These are phyloP conservation scores for Gymnogyps californianus DNA, from an alignment of 2,113 vertebrate species.

Conservation along the genomic window DNA sequence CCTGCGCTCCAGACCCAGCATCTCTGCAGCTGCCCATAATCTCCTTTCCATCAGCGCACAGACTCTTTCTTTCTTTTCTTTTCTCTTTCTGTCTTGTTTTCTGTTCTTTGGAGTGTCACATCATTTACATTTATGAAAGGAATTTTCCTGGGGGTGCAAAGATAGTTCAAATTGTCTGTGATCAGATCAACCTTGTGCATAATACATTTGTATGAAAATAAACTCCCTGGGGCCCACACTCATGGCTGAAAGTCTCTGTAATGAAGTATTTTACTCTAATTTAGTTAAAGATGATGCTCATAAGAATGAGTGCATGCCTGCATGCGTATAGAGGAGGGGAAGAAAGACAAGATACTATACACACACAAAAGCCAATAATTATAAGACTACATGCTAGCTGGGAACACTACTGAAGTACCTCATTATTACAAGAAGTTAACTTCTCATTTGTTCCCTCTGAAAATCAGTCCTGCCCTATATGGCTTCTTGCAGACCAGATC, in stretches of 20 bases:
- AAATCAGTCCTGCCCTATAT: background rate
- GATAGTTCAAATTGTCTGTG: constrained; percentile 73
- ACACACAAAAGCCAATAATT: background rate
- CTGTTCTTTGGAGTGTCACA: constrained; percentile 62
- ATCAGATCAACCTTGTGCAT: constrained; percentile 80
- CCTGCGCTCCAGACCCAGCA: background rate
- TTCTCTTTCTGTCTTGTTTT: constrained; percentile 14
- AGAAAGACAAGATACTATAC: background rate
- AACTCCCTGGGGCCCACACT: constrained; percentile 67
- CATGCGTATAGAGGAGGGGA: background rate
- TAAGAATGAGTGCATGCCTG: constrained; percentile 54
- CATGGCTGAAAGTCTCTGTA: constrained; percentile 68
- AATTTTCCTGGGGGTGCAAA: constrained; percentile 73
- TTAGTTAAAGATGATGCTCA: constrained; percentile 70
- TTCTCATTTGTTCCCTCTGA: background rate
- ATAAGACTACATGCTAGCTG: background rate
- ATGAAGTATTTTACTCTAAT: constrained; percentile 77
- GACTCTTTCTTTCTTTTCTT: background rate
- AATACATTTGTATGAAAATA: constrained; percentile 77
- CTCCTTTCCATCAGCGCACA: background rate
- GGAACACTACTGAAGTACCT: background rate
- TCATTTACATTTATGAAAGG: constrained; percentile 75
- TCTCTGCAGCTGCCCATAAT: background rate
- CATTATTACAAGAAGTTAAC: background rate
- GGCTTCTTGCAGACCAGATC: background rate